Conservation (phyloP, 1,140 invertebrate species). For the Papilio glaucus region DNA sequence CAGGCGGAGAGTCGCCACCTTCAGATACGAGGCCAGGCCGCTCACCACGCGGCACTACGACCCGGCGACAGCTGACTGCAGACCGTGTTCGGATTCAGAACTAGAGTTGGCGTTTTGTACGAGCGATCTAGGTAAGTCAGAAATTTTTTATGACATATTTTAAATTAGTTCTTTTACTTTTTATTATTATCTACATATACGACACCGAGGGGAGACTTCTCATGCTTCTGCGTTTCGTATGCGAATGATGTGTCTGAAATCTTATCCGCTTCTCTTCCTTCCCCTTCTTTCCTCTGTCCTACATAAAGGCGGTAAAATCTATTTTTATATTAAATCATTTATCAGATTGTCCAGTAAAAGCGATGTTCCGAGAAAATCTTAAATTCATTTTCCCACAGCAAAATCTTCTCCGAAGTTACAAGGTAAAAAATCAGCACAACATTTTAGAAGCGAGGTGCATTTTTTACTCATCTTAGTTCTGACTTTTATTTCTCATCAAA, state of each 20-base stretch:
- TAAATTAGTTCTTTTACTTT: no score
- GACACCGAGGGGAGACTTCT: no score
- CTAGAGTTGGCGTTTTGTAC: constrained; percentile 90
- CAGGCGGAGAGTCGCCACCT: constrained; percentile 82
- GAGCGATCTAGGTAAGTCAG: constrained; percentile 90
- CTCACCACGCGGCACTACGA: constrained; percentile 81
- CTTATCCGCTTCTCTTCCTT: no score
- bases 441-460: background rate
- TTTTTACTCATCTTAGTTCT: constrained; percentile 3
- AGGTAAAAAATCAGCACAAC: constrained; percentile 1
- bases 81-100: constrained; percentile 90
- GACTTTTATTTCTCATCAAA: constrained; percentile 15
- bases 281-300: no score
- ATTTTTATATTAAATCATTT: background rate
- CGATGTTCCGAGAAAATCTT: background rate
- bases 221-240: no score
- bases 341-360: background rate
- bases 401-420: constrained; percentile 28
- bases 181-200: no score
- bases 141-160: no score
- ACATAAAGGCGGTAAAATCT: no score
- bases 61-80: constrained; percentile 88
- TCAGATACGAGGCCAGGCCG: constrained; percentile 88
- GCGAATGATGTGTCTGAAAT: no score
- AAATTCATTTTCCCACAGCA: constrained; percentile 1